Percentiles rank a stretch among this genome's conserved stretches.
phyloP scores from a whole-genome alignment of 2,113 vertebrate species.

The Perognathus longimembris region DNA sequence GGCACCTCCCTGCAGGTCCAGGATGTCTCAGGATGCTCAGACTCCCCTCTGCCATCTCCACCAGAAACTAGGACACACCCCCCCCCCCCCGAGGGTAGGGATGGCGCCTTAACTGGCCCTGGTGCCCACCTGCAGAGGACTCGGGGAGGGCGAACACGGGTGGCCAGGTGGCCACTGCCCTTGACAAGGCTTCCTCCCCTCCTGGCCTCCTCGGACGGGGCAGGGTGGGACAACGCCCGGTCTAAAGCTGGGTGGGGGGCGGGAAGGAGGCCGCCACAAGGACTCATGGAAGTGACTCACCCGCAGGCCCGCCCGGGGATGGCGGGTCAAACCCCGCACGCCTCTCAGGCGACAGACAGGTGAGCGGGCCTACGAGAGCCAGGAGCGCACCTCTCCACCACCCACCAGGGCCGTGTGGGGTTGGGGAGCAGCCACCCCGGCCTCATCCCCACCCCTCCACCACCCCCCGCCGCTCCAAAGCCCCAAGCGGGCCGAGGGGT shows the following conservation, averaged over 20 bases:
- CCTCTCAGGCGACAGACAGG: background rate
- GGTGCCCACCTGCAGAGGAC: background rate
- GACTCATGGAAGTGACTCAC: background rate
- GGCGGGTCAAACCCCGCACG: too few relatives aligned
- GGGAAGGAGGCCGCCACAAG: background rate
- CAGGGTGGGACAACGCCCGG: background rate
- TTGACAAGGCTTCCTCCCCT: background rate
- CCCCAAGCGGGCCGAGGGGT: background rate
- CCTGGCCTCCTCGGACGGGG: too few relatives aligned
- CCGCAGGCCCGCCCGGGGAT: too few relatives aligned
- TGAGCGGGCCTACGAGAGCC: fast-evolving
- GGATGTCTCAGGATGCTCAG: background rate
- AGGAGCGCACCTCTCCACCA: fast-evolving
- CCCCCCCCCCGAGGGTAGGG: background rate
- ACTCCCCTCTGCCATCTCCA: background rate
- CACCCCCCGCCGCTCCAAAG: background rate
- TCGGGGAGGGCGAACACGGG: fast-evolving
- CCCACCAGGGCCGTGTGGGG: too few relatives aligned
- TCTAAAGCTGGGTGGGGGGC: background rate
- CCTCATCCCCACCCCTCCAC: too few relatives aligned
- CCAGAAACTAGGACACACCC: background rate
- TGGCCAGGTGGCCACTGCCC: background rate
- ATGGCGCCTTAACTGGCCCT: too few relatives aligned
- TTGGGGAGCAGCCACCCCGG: background rate
- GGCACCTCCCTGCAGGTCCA: background rate